Evolutionary conservation across 2,888 invertebrate species (phyloP), one percentile per base, ranked within the genome.

Genomic region (Tipula helvola): DNA sequence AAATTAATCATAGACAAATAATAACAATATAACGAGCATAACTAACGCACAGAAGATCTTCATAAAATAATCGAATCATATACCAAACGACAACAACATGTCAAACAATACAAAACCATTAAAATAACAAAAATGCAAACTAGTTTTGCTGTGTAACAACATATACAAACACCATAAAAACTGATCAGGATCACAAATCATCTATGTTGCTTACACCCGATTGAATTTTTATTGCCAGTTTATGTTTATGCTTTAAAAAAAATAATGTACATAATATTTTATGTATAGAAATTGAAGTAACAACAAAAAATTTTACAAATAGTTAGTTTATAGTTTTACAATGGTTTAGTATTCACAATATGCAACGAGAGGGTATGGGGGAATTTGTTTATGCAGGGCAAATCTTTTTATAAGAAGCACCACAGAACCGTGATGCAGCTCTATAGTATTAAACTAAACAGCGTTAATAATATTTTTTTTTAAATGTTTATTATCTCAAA

Each of bases 1-100:
- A 71, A 71, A 71, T 71, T 71, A 71, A 71, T 71, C 71, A 71
- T 71, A 71, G 71, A 71, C 71, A 71, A 71, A 71, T 71, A 71
- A 28, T 71, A 71, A 71, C 71, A 71, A 71, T 71, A 12, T 71
- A 52, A 52, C 71, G 10, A 71, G 71, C 71, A 71, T 71, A 71
- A 71, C 71, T 71, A 71, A 71, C 71, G 71, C 71, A 71, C 28
- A 12, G 71, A 71, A 71, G 71, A 71, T 71, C 71, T 71, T 71
- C 71, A 28, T 28, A 71, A 71, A 28, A 71, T 71, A 71, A 71
- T 71, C 18, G 28, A 71, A 71, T 71, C 71, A 10, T 12, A 71
- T 71, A 71, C 10, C 71, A 71, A 71, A 71, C 71, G 71, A 71
- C 71, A 71, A 57, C 18, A 52, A 71, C 71, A 71, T 71, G 71